Evolutionary conservation across 1,140 invertebrate species (phyloP), one percentile per base, ranked within the genome.

Genomic region (Pseudomyrmex sp.): DNA sequence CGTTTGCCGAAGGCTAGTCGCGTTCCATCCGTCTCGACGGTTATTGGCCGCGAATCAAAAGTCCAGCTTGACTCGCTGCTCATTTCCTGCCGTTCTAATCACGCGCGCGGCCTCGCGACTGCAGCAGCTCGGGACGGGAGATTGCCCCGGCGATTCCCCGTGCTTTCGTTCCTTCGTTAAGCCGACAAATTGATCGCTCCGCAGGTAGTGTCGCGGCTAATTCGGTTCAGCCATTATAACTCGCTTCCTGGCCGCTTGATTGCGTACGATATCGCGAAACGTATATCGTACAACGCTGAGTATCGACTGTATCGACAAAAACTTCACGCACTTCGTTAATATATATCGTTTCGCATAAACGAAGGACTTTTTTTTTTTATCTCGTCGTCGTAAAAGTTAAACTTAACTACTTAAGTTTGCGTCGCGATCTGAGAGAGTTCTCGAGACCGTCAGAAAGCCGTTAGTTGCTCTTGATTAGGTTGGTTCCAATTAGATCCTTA

Each of bases 41-140:
- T 59, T 68, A 61, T 54, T 62, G 63, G 74, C 74, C 52, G 23
- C 74, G 74, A 77, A 84, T 69, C 62, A 84, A 79, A 84, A 63
- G 74, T 68, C 54, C 50, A 63, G 75, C n/a, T 58, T 20, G 50
- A 20, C 46, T 58, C 63, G 35, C 44, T 48, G 76, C 68, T 79
- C 76, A 79, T 79, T 79, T 79, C 76, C 65, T 79, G 76, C 44
- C 54, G 52, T 79, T 70, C 76, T 80, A 80, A 70, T 80, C 66
- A 72, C 20, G 54, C 35, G 18, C 75, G 63, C 23, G 50, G 62
- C 50, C 65, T 79, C 48, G 73, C 73, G 35, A 35, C 35, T 35
- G 46, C 50, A 13, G 52, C 46, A 23, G 12, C 73, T 76, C 35
- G 65, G 54, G 65, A 79, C 63, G 35, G 35, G 35, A 63, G 63